Percentiles rank a stretch among this genome's conserved stretches.
phyloP scores from a whole-genome alignment of 2,797 vertebrate species.

The Poecilia picta region DNA sequence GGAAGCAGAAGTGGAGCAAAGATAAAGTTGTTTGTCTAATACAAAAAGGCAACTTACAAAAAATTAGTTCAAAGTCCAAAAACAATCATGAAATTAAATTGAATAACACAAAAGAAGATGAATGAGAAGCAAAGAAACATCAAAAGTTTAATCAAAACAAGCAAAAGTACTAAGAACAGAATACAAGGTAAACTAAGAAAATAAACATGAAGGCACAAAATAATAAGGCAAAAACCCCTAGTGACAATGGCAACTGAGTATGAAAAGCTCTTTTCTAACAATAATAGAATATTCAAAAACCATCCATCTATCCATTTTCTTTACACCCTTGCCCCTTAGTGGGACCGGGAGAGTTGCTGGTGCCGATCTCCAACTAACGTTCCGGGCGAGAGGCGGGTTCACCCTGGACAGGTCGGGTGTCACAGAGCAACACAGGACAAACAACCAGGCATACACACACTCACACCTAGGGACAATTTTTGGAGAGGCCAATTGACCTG shows the following conservation, averaged over 20 bases:
- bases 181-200: neutral
- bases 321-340: no score
- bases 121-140: neutral
- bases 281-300: neutral
- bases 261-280: neutral
- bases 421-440: no score
- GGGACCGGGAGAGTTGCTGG: no score
- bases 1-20: neutral
- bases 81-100: neutral
- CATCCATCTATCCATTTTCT: no score
- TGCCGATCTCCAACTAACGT: no score
- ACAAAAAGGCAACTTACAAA: neutral
- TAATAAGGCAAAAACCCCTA: neutral
- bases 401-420: no score
- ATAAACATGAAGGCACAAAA: neutral
- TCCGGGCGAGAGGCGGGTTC: no score
- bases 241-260: neutral
- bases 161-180: neutral
- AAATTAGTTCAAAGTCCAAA: neutral
- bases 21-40: neutral
- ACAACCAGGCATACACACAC: no score
- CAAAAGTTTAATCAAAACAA: no score
- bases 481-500: no score
- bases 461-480: no score
- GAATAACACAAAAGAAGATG: neutral